Conservation (phyloP, 2,113 vertebrate species). For the Tor tambroides region DNA sequence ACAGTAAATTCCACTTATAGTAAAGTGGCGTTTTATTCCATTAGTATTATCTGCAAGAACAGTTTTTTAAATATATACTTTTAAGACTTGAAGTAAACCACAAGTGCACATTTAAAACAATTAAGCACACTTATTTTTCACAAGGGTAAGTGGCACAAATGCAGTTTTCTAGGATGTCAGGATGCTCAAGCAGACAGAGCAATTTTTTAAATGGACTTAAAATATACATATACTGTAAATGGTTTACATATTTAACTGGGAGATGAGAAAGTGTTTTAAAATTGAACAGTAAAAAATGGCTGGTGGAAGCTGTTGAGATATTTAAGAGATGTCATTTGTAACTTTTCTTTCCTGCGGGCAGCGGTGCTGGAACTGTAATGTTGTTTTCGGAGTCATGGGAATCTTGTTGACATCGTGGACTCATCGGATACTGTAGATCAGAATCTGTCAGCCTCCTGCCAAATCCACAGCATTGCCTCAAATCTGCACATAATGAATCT, state of each 20-base stretch:
- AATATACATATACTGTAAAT: not conserved
- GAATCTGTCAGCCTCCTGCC: not conserved
- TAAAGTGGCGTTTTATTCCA: too few species aligned
- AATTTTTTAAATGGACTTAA: not conserved
- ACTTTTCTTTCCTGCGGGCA: not conserved
- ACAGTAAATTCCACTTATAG: too few species aligned
- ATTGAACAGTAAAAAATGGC: not conserved
- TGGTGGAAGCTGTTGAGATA: not conserved
- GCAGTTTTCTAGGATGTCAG: not conserved
- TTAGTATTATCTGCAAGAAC: too few species aligned
- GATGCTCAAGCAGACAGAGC: not conserved
- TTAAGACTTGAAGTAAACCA: too few species aligned
- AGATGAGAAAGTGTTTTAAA: not conserved
- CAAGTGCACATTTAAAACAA: too few species aligned
- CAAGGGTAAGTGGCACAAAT: not conserved
- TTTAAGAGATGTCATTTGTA: not conserved
- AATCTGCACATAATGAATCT: not conserved
- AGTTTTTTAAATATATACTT: too few species aligned
- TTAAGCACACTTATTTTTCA: too few species aligned
- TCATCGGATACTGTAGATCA: not conserved
- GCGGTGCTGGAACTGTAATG: not conserved
- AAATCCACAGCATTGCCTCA: not conserved
- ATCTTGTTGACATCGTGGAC: not conserved
- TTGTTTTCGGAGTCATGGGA: not conserved
- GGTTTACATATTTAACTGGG: not conserved